Evolutionary conservation across 64 coral and sea anemone genomes (phyloP).

Genomic region (Orbicella faveolata): DNA sequence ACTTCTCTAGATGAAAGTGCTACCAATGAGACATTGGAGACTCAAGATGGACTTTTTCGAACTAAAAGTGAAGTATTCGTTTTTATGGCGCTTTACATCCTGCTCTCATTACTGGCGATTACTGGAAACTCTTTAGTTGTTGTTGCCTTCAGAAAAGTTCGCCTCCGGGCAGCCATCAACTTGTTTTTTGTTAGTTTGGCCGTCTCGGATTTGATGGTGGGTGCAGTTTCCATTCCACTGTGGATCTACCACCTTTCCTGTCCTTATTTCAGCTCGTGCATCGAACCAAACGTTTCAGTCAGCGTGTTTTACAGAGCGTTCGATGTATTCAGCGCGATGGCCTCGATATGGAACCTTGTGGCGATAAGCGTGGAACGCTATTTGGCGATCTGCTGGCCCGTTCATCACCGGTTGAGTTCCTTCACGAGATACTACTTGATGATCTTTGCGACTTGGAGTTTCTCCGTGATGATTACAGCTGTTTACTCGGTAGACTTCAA

Average conservation of each 20-base stretch:
- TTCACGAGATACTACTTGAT: background rate
- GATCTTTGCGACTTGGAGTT: constrained; percentile 34
- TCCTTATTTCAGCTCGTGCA: background rate
- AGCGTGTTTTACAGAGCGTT: background rate
- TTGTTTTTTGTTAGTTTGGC: constrained; percentile 69
- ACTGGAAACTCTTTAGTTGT: constrained; percentile 57
- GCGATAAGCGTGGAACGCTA: constrained; percentile 49
- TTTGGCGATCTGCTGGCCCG: constrained; percentile 27
- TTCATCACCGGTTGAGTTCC: constrained; percentile 9
- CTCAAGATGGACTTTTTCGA: background rate
- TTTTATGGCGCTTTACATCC: constrained; percentile 30
- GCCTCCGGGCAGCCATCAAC: constrained; percentile 26
- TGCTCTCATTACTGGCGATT: constrained; percentile 30
- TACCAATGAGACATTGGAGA: background rate
- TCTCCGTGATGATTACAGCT: constrained; percentile 10
- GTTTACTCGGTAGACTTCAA: constrained; percentile 6
- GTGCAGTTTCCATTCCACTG: constrained; percentile 42
- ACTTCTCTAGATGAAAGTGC: background rate
- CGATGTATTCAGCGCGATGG: constrained; percentile 55
- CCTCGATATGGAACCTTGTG: constrained; percentile 50
- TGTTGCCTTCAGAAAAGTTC: constrained; percentile 24
- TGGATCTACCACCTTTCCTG: constrained; percentile 44
- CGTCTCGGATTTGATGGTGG: constrained; percentile 41
- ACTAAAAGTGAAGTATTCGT: constrained; percentile 13
- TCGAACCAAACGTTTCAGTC: background rate